These are phyloP conservation scores for Poecile montanus DNA, from an alignment of 2,797 vertebrate genomes.

Conservation along the genomic window DNA sequence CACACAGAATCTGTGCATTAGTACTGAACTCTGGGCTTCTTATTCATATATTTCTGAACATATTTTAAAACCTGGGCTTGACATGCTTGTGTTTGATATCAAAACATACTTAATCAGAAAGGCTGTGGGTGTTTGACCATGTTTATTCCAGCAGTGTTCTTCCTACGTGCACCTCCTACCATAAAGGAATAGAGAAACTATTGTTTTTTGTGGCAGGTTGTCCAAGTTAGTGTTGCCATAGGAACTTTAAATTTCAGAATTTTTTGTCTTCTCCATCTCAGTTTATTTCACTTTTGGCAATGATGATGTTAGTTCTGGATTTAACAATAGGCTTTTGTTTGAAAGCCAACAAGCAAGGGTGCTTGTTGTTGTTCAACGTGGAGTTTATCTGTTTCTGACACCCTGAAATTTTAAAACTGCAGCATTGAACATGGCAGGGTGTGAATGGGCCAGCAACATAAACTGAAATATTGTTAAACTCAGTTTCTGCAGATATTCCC, in stretches of 20 bases:
- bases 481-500: constrained; percentile 19
- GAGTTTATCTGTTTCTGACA: neutral
- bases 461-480: neutral
- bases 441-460: neutral
- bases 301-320: neutral
- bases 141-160: neutral
- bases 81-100: neutral
- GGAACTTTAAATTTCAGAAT: constrained; percentile 3
- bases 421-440: neutral
- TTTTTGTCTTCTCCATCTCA: neutral
- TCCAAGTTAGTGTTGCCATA: neutral
- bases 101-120: neutral
- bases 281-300: neutral
- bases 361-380: neutral
- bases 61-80: neutral
- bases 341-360: neutral
- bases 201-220: neutral
- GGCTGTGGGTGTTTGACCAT: neutral
- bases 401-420: neutral
- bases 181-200: neutral
- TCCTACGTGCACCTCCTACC: neutral
- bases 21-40: neutral
- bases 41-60: neutral
- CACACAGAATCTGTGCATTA: neutral
- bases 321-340: neutral